Conservation (phyloP, 2,113 vertebrate genomes). For the Acanthisitta chloris region DNA sequence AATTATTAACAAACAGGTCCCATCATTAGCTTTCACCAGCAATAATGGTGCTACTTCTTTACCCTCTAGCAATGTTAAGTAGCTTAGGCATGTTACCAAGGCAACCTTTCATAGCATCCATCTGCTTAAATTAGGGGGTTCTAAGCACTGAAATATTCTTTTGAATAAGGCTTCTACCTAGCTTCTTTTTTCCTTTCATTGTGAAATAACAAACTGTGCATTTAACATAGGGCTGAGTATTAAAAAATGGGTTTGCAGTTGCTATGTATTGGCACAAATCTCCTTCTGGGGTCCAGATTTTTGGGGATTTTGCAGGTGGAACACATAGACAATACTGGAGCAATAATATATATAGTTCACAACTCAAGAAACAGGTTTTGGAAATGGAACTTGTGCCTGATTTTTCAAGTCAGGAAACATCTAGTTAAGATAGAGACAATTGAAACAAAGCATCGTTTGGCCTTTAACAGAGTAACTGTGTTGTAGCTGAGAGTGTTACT, state of each 20-base stretch:
- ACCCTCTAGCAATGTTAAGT: neutral
- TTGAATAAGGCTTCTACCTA: neutral
- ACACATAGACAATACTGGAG: neutral
- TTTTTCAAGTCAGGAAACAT: neutral
- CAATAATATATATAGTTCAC: neutral
- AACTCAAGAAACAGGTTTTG: neutral
- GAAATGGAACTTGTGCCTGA: neutral
- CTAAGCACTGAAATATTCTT: neutral
- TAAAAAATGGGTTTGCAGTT: neutral
- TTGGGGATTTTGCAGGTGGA: neutral
- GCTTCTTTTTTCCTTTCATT: neutral
- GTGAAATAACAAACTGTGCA: neutral
- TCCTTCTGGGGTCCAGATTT: neutral
- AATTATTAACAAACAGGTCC: neutral
- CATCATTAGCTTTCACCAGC: neutral
- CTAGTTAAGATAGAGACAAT: neutral
- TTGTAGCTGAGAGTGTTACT: neutral
- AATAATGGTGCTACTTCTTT: neutral
- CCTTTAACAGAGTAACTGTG: neutral
- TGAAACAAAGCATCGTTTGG: neutral
- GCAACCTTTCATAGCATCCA: neutral
- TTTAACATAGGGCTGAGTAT: neutral
- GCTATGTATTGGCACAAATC: neutral
- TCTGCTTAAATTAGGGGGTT: conserved; percentile 1
- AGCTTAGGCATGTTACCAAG: neutral